Evolutionary conservation across 2,888 invertebrate species (phyloP), one percentile per base, ranked within the genome.

Genomic region (Nycteola revayana): DNA sequence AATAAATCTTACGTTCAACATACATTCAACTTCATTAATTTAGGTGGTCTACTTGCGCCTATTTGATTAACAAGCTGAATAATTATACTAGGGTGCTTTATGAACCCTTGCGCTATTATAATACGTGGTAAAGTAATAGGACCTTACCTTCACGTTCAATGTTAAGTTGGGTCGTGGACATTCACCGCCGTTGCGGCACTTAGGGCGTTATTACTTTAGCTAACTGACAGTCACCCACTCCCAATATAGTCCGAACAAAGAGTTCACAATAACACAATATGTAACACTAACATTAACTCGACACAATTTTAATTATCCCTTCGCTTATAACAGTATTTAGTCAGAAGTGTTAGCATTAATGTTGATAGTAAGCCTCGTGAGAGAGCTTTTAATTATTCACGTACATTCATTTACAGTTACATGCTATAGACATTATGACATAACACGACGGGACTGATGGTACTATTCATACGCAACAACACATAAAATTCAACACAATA

Each of bases 101-200:
- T 51, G 43, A 54, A 41, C 42, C 43, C 43, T 59, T 55, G 54
- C 49, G 53, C 52, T 66, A 61, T 71, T 70, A 68, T 61, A 60
- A 65, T 74, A 74, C 70, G 66, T 60, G 73, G 55, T n/a, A n/a
- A n/a, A n/a, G 69, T 76, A 77, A 80, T 78, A 77, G 76, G 66
- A 44, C 54, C 60, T 79, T 72, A 76, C 81, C 83, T 82, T 81
- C 75, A 60, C 61, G 72, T 77, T 79, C 78, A 84, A 84, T 84
- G 79, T 70, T 76, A 75, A 57, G 39, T 47, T 50, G 49, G 51
- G 53, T 59, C 63, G 65, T 51, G 69, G 56, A 68, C 75, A 65
- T 67, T 75, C 69, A 67, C 73, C 53, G 53, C 26, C 29, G 50
- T 45, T 61, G 68, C 66, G 54, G 66, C 59, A 66, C 58, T 56